Evolutionary conservation across 2,888 invertebrate species (phyloP), one percentile per base, ranked within the genome.

Genomic region (Microctonus aethiopoides): DNA sequence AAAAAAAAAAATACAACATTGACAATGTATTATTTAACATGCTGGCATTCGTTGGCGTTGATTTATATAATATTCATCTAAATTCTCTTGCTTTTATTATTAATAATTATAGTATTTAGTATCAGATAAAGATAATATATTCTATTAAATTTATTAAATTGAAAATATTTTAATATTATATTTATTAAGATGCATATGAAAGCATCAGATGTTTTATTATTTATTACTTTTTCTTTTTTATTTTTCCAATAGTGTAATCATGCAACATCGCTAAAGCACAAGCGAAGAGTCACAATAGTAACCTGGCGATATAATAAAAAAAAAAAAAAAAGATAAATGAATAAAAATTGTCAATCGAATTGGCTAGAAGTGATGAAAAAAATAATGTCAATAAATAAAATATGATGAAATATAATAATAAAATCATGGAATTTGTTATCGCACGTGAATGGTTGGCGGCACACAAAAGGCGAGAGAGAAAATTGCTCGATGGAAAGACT

Each of bases 191-290:
- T 68, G 60, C 61, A 39, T 68, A n/a, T 32, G 13, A 36, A 72
- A 71, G 63, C 46, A 63, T 69, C 67, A 13, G 32, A 70, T 71
- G 74, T 72, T 72, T 67, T 52, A 10, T 36, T 29, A 36, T 5
- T 16, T 16, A n/a, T 46, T 16, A 16, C 13, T 4, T n/a, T 46
- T 16, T 16, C 64, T 22, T 68, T 51, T 46, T 16, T 16, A 64
- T 22, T 68, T 51, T 61, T 51, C 70, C 29, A 63, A 34, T 41
- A 69, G 67, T 73, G 68, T 72, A 70, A 75, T 76, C 84, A 85
- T 85, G 85, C 85, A 83, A 76, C 84, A 84, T 82, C 71, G 84
- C 84, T 82, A 86, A 85, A 86, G 84, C 85, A 78, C 77, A 80
- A 81, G 81, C 82, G 77, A 75, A 72, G 65, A 54, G 39, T 59